Base-by-base conservation (phyloP, 2,113 vertebrate genomes). In the Phyllopteryx taeniolatus region DNA sequence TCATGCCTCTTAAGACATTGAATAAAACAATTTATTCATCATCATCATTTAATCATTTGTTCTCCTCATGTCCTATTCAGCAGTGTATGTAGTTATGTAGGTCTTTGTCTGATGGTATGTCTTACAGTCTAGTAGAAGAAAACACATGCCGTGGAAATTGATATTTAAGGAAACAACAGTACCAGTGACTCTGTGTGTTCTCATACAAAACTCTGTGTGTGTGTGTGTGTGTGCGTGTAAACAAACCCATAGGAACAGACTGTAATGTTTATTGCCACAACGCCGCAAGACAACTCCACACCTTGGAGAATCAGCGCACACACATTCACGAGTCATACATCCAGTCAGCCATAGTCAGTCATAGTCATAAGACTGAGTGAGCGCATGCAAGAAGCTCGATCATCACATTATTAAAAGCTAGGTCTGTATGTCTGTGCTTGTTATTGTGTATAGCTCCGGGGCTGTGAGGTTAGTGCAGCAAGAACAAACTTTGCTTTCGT, bases 321-420 rank as follows among this genome's bases (percentile, higher is more conserved):
- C 62, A 68, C 57, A 59, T 49, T 43, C 59, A 44, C 46, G 31
- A 89, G 83, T 88, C 88, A 86, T 80, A 70, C 83, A 77, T 76
- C 64, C 79, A 81, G 75, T 87, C 84, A 90, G 80, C 71, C 84
- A 64, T 64, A 71, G 83, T 90, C 84, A 90, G 80, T 73, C 84
- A 64, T 64, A 71, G 83, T 90, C 87, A 87, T 87, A 71, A 85
- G 86, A 85, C 81, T 74, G 76, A 74, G 71, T 67, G 77, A 81
- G 82, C 7, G 35, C 72, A 68, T 75, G 78, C 79, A 85, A 77
- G 77, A 85, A 77, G 78, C 82, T 74, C 33, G 67, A 80, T 85
- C 75, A 77, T 71, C 78, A 75, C 79, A 68, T 78, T 60, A 82
- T 72, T 71, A 61, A 77, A 79, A 77, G 82, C 81, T 67, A 75